Percentiles rank a stretch among this genome's conserved stretches.
Evolutionary conservation across 2,113 vertebrate genomes (phyloP).

Genomic region (Gobiocypris rarus): DNA sequence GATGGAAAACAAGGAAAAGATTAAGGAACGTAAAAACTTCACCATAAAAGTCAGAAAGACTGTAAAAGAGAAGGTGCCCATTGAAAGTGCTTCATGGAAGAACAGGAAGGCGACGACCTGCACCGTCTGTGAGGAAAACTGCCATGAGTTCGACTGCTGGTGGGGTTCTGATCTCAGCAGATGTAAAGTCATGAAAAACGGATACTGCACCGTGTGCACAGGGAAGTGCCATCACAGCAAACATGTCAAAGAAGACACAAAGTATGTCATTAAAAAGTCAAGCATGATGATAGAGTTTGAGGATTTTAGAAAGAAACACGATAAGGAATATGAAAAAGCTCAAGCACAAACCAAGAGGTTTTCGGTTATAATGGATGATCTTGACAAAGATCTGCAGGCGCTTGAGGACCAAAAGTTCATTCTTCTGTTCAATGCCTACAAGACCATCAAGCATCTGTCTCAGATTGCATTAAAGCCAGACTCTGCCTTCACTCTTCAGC

Average conservation of each 20-base stretch:
- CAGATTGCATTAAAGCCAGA: background rate
- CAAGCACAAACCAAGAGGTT: background rate
- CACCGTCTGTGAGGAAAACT: conserved; percentile 44
- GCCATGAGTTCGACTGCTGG: conserved; percentile 39
- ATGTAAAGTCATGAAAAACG: conserved; percentile 37
- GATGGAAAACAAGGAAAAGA: conserved; percentile 7
- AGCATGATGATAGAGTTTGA: background rate
- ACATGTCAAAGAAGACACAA: conserved; percentile 39
- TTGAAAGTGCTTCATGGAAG: conserved; percentile 12
- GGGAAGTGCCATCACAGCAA: conserved; percentile 33
- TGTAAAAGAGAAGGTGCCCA: conserved; percentile 20
- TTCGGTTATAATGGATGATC: background rate
- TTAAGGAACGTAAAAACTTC: conserved; percentile 24
- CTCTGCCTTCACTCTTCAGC: conserved; percentile 33
- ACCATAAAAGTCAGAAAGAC: background rate
- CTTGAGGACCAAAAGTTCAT: background rate
- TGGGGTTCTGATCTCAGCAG: background rate
- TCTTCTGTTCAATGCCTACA: conserved; percentile 26
- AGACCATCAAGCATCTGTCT: too few species aligned
- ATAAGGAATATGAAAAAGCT: conserved; percentile 9
- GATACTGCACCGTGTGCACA: conserved; percentile 33
- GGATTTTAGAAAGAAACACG: background rate
- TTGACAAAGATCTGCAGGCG: background rate
- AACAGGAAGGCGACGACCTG: conserved; percentile 26
- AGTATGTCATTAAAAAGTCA: background rate